Conservation (phyloP, 2,113 vertebrate genomes). For the Pterocles burchelli region DNA sequence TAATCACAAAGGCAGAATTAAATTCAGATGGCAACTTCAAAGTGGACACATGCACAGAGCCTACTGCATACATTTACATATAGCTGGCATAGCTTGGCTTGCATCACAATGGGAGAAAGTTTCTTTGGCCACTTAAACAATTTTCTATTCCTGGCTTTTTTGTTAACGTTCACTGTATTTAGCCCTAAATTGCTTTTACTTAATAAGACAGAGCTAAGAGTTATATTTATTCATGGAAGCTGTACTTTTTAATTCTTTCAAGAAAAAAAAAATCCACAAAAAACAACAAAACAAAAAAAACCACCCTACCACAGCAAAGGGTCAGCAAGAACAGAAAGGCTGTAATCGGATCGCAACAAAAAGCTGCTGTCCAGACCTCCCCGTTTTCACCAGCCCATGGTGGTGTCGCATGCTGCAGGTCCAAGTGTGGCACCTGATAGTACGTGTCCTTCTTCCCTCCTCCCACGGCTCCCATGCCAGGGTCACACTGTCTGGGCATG, state of each 20-base stretch:
- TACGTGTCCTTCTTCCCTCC: not conserved
- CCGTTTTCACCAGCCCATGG: not conserved
- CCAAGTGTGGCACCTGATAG: not conserved
- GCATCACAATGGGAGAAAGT: slow-evolving; percentile 78
- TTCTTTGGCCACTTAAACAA: slow-evolving; percentile 84
- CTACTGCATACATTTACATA: slow-evolving; percentile 84
- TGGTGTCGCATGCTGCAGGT: not conserved
- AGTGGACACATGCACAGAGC: slow-evolving; percentile 79
- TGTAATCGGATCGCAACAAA: slow-evolving; percentile 51
- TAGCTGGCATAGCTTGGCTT: slow-evolving; percentile 82
- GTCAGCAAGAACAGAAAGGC: slow-evolving; percentile 55
- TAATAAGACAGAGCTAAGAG: slow-evolving; percentile 69
- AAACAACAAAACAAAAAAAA: not conserved
- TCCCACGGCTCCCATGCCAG: not conserved
- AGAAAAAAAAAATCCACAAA: not conserved
- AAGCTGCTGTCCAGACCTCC: not conserved
- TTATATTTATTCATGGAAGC: slow-evolving; percentile 77
- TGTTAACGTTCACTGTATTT: slow-evolving; percentile 79
- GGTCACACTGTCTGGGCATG: fast-evolving
- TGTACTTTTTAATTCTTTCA: slow-evolving; percentile 74
- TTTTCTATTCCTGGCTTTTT: slow-evolving; percentile 79
- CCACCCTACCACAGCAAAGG: not conserved
- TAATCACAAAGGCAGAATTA: slow-evolving; percentile 86
- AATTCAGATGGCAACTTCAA: slow-evolving; percentile 87
- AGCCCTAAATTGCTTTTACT: slow-evolving; percentile 70